Evolutionary conservation across 2,797 vertebrate genomes (phyloP), one percentile per base, ranked within the genome.

Genomic region (Lerista edwardsae): DNA sequence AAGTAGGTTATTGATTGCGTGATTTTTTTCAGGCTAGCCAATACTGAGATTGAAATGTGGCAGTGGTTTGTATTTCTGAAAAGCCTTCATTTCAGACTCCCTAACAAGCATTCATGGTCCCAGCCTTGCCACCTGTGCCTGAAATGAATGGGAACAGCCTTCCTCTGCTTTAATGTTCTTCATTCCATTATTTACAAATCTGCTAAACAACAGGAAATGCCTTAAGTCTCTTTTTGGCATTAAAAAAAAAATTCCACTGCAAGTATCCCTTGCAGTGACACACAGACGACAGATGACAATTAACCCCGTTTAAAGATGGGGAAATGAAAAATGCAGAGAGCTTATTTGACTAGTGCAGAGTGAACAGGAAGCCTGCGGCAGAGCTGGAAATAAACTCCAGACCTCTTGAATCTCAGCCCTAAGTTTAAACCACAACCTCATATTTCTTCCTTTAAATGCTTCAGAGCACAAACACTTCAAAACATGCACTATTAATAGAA

Each of bases 371-470:
- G 86, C 62, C 88, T 90, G 87, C 90, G 84, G 85, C 87, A 83
- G 34, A 76, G 78, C 36, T 84, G 87, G 85, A 93, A 94, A 93
- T 88, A 91, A 86, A 90, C 89, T 77, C 84, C 78, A 88, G 91
- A 88, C 75, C 86, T 92, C 91, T 79, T 90, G 75, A 91, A 82
- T 91, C 81, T 79, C 78, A 88, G 62, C 57, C 55, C 83, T 83
- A 39, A 82, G 75, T 64, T 88, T 88, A 80, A 91, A 88, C 81
- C 88, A 85, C 75, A 82, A 68, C 55, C 57, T 73, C 81, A 85
- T 90, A 15, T 65, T 86, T 91, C 71, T 91, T 87, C 15, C 75
- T 67, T 87, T 86, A 88, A 86, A 87, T 67, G 88, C 79, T 87
- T 68, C 29, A 80, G 71, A 91, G 87, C 67, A 57, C 88, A 86